Percentiles rank a stretch among this genome's conserved stretches.
Evolutionary conservation across 2,888 invertebrate species (phyloP).

Genomic region (Epistrophella euchroma): DNA sequence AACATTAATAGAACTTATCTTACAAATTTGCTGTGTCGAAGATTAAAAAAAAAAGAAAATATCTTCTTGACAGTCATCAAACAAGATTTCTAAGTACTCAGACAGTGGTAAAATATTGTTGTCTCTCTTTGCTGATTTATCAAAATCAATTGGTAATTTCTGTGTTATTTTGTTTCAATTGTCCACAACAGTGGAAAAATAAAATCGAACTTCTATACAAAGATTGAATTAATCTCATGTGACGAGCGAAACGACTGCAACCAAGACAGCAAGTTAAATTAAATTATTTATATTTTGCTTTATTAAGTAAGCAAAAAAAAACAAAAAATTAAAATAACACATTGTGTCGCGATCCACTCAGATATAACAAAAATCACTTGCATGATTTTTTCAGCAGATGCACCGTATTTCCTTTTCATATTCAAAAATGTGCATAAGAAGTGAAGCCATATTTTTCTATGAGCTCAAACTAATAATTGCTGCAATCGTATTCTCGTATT

Average conservation of each 20-base stretch:
- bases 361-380: conserved; percentile 13
- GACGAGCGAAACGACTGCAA: conserved; percentile 42
- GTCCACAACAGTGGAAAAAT: conserved; percentile 34
- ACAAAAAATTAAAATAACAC: conserved; percentile 17
- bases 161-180: conserved; percentile 60
- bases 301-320: conserved; percentile 48
- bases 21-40: conserved; percentile 2
- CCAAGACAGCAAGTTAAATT: conserved; percentile 51
- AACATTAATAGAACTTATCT: conserved; percentile 11
- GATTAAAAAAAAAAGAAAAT: background rate
- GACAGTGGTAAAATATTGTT: conserved; percentile 41
- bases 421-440: too few relatives aligned
- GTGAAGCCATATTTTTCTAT: too few relatives aligned
- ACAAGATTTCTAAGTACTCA: conserved; percentile 49
- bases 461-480: too few relatives aligned
- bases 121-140: conserved; percentile 32
- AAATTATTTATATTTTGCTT: conserved; percentile 61
- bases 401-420: too few relatives aligned
- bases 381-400: too few relatives aligned
- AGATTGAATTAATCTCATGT: conserved; percentile 74
- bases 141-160: conserved; percentile 58
- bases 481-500: too few relatives aligned
- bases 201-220: conserved; percentile 44
- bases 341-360: conserved; percentile 27
- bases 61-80: conserved; percentile 31